Evolutionary conservation across 2,113 vertebrate genomes (phyloP).

Genomic region (Arenaria interpres): DNA sequence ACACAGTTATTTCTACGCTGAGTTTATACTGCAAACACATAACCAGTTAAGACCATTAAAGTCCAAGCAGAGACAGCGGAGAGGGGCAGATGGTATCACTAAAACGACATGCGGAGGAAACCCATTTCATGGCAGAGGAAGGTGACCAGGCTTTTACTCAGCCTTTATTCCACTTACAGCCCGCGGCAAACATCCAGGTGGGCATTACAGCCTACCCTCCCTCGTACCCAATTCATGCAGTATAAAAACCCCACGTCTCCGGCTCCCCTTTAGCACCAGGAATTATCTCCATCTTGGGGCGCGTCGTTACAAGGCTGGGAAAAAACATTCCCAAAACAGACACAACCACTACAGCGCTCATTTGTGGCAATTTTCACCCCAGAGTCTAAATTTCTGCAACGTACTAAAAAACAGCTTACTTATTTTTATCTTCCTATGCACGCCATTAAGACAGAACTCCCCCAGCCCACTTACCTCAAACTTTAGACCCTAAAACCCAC

Average conservation of each 20-base stretch:
- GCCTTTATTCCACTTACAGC: neutral
- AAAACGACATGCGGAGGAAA: neutral
- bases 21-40: neutral
- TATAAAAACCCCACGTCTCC: neutral
- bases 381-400: neutral
- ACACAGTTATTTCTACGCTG: neutral
- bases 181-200: neutral
- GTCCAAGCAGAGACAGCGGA: neutral
- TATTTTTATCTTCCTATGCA: neutral
- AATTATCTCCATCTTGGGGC: neutral
- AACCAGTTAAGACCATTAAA: neutral
- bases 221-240: neutral
- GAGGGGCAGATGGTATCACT: neutral
- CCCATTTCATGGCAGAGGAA: rapidly evolving
- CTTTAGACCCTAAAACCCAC: neutral
- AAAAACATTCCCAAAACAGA: neutral
- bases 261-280: neutral
- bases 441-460: neutral
- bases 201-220: neutral
- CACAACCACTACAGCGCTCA: rapidly evolving
- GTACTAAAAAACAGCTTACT: neutral
- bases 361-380: neutral
- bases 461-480: neutral
- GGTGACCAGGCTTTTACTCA: neutral
- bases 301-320: rapidly evolving